phyloP scores from a whole-genome alignment of 1,140 invertebrate genomes.

The Drosophila athabasca region DNA sequence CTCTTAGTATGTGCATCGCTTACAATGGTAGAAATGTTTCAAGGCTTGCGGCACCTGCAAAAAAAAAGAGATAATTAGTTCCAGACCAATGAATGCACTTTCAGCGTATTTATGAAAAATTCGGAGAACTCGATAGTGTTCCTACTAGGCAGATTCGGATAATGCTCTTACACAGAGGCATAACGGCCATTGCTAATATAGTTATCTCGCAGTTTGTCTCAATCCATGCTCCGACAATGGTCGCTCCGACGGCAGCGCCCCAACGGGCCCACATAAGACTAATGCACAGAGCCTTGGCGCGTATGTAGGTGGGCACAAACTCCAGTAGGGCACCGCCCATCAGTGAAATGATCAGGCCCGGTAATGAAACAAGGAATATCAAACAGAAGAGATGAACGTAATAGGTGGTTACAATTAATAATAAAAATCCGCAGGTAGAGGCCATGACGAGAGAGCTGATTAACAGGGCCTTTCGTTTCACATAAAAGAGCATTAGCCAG shows the following conservation, averaged over 20 bases:
- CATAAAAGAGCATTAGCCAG: constrained; percentile 47
- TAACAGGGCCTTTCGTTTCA: constrained; percentile 47
- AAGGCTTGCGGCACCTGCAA: constrained; percentile 48
- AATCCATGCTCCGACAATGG: constrained; percentile 39
- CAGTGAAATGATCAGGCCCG: constrained; percentile 47
- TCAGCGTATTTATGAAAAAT: too few species aligned
- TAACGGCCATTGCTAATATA: constrained; percentile 37
- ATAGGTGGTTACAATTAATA: constrained; percentile 30
- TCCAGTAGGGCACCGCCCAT: constrained; percentile 55
- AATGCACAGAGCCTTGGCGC: constrained; percentile 61
- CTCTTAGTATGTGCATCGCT: too few species aligned
- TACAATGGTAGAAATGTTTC: constrained; percentile 58
- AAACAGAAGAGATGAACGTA: constrained; percentile 45
- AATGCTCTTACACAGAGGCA: constrained; percentile 50
- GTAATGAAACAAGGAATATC: constrained; percentile 45
- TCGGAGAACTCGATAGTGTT: too few species aligned
- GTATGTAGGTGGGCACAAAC: constrained; percentile 55
- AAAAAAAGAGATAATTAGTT: not conserved
- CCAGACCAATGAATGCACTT: too few species aligned
- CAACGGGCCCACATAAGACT: constrained; percentile 62
- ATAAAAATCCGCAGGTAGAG: constrained; percentile 38
- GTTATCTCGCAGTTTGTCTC: constrained; percentile 54
- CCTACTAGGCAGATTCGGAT: not conserved
- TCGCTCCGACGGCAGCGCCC: constrained; percentile 51
- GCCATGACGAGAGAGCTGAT: constrained; percentile 36